Base-by-base conservation (phyloP, 2,888 invertebrate species). In the Cremastinae sp. region DNA sequence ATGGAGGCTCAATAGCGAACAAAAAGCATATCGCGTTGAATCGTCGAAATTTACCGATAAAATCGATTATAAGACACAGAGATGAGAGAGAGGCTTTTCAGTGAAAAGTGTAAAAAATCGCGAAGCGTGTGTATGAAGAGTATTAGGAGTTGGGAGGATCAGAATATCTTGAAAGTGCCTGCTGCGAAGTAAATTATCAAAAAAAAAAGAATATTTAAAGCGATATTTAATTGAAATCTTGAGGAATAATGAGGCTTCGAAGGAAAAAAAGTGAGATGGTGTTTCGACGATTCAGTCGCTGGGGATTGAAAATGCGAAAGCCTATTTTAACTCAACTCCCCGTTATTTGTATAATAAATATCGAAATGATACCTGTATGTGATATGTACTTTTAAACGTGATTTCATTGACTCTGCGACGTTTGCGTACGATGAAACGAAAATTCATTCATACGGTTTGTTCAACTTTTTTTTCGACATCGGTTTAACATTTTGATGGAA, bases 361-460 rank as follows among this genome's bases (percentile, higher is more conserved):
- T 84, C 82, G 73, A 82, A 62, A 49, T 18, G 83, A 84, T 84
- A 83, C 76, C 78, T 86, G 82, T 82, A 85, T 86, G 86, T 87
- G 86, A 86, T 87, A 85, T 80, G 82, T 84, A 85, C 80, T 85
- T 85, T 85, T 84, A 84, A 86, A 86, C 79, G 66, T 80, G 84
- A 86, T 83, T 79, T 84, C 84, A 28, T 28, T 28, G 28, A 28
- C 28, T 28, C 80, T 80, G 80, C 28, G 28, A 28, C 5, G 5
- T 28, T 28, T 2, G 5, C 28, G 28, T 28, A 28, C 28, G 28
- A 28, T 28, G 28, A 5, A 28, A 28, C 2, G 5, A 28, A 28
- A 28, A 28, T 3, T 28, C 28, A 5, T 3, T 28, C 28, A 28
- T 5, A 3, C 28, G 5, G 2, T 28, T 5, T 5, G 28, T 28